Evolutionary conservation across 2,888 invertebrate species (phyloP).

Genomic region (Mythimna vitellina): DNA sequence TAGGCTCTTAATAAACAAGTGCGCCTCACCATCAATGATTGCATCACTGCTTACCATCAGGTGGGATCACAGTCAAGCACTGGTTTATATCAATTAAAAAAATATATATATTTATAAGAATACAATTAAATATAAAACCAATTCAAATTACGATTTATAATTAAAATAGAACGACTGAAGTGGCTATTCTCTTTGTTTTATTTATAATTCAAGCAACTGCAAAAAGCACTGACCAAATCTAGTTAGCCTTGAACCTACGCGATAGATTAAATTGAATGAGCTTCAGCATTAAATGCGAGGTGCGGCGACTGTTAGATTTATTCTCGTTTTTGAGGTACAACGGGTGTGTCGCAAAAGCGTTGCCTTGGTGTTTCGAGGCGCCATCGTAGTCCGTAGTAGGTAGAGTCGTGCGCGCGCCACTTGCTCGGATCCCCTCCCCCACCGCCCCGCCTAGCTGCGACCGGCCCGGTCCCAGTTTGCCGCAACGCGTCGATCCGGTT

Average conservation of each 20-base stretch:
- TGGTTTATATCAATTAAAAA: too few species aligned
- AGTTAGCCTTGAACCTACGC: conserved; percentile 85
- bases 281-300: conserved; percentile 73
- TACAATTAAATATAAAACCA: conserved; percentile 28
- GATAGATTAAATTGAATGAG: conserved; percentile 74
- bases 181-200: conserved; percentile 59
- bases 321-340: conserved; percentile 79
- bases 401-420: conserved; percentile 89
- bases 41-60: too few species aligned
- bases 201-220: conserved; percentile 67
- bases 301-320: conserved; percentile 79
- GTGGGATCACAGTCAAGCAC: too few species aligned
- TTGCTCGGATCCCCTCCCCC: conserved; percentile 79
- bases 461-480: conserved; percentile 87
- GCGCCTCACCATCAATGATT: too few species aligned
- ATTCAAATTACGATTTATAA: conserved; percentile 14
- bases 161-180: conserved; percentile 24
- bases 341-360: conserved; percentile 89
- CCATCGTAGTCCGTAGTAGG: conserved; percentile 87
- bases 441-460: conserved; percentile 79
- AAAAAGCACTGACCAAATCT: conserved; percentile 74
- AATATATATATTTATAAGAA: conserved; percentile 19
- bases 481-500: conserved; percentile 89
- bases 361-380: conserved; percentile 87
- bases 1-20: too few species aligned